These are phyloP conservation scores for Phrynocephalus guinanensis DNA, from an alignment of 2,797 vertebrate genomes.

Conservation along the genomic window DNA sequence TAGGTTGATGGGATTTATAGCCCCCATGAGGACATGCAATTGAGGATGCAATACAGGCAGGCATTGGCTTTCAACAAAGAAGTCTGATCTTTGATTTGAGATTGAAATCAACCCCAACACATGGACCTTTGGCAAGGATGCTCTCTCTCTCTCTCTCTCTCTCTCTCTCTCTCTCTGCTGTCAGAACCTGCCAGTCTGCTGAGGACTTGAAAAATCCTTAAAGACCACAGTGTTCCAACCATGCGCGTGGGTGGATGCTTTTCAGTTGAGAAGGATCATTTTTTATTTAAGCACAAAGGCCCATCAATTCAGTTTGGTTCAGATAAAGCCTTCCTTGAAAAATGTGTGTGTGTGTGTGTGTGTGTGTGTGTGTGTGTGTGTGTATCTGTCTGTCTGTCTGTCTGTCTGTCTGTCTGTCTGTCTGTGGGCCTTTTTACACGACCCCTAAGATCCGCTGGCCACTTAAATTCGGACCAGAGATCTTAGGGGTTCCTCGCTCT, in stretches of 20 bases:
- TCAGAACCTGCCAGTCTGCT: not conserved
- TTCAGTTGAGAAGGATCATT: conserved; percentile 42
- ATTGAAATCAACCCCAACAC: too few relatives aligned
- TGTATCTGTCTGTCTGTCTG: too few relatives aligned
- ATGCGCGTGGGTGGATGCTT: conserved; percentile 45
- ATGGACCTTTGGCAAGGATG: too few relatives aligned
- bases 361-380: too few relatives aligned
- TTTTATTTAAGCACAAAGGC: conserved; percentile 71
- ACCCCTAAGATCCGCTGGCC: too few relatives aligned
- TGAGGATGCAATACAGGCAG: not conserved
- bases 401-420: too few relatives aligned
- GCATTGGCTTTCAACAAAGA: not conserved
- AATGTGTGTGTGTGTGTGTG: conserved; percentile 1
- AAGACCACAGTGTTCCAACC: conserved; percentile 53
- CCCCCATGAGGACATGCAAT: too few relatives aligned
- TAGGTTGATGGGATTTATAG: too few relatives aligned
- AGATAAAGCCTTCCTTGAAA: conserved; percentile 50
- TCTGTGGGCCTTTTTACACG: too few relatives aligned
- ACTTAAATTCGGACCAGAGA: too few relatives aligned
- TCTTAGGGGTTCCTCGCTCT: too few relatives aligned
- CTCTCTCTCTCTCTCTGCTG: not conserved
- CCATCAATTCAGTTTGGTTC: conserved; percentile 59
- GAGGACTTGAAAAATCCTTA: conserved; percentile 18
- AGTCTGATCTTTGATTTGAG: not conserved
- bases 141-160: too few relatives aligned